Percentiles rank a stretch among this genome's conserved stretches.
Conservation (phyloP, 2,888 invertebrate genomes). For the Thera britannica region DNA sequence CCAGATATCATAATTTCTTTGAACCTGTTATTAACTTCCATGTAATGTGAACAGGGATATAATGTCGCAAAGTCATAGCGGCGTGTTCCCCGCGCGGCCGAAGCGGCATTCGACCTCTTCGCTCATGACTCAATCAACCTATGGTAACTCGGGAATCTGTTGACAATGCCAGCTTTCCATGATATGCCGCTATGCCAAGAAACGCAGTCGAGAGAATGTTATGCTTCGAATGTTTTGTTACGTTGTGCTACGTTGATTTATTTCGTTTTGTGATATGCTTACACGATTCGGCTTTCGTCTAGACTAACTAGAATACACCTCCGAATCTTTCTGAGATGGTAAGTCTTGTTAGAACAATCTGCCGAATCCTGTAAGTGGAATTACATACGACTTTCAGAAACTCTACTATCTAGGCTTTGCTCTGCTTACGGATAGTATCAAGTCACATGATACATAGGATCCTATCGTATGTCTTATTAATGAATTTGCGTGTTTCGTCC, state of each 20-base stretch:
- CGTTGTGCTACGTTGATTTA: slow-evolving; percentile 3
- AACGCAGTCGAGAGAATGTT: slow-evolving; percentile 33
- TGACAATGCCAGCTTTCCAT: slow-evolving; percentile 54
- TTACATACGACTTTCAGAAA: too few species aligned
- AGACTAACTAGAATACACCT: neutral
- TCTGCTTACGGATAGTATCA: neutral
- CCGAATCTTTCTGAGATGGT: too few species aligned
- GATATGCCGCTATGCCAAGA: slow-evolving; percentile 39
- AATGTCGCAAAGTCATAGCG: slow-evolving; percentile 81
- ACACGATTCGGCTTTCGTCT: neutral
- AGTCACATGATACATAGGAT: neutral
- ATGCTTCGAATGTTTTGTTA: slow-evolving; percentile 32
- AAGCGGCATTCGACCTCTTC: slow-evolving; percentile 57
- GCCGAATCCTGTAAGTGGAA: neutral
- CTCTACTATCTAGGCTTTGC: too few species aligned
- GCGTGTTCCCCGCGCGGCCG: slow-evolving; percentile 71
- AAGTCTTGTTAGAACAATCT: neutral
- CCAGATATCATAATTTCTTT: too few species aligned
- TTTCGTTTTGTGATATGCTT: neutral
- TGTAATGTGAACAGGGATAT: slow-evolving; percentile 65
- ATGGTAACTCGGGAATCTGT: slow-evolving; percentile 66
- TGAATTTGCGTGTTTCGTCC: neutral
- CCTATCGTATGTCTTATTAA: neutral
- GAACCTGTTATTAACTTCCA: neutral
- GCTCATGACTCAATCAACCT: slow-evolving; percentile 78